Evolutionary conservation across 2,113 vertebrate genomes (phyloP).

Genomic region (Panthera uncia): DNA sequence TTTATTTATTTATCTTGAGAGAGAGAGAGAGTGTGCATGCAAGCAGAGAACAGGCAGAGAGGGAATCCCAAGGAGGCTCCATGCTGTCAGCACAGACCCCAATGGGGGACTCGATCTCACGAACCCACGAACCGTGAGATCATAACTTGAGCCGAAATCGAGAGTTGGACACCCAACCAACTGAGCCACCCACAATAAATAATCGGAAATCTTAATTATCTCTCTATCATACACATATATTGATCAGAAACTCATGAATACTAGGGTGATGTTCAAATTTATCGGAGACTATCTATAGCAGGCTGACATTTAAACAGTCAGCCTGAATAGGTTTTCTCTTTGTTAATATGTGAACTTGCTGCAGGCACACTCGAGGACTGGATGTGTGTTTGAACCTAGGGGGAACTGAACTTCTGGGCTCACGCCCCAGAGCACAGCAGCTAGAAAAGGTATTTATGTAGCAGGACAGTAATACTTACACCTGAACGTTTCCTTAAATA

Average conservation of each 20-base stretch:
- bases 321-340: constrained; percentile 58
- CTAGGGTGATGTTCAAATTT: constrained; percentile 44
- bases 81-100: no score
- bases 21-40: no score
- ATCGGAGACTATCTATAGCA: constrained; percentile 63
- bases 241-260: constrained; percentile 43
- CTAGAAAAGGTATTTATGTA: constrained; percentile 65
- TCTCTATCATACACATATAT: not conserved
- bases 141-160: no score
- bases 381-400: constrained; percentile 53
- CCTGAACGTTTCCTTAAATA: constrained; percentile 69
- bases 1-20: no score
- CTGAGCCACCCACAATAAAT: not conserved
- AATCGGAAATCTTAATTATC: not conserved
- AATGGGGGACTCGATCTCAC: no score
- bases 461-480: constrained; percentile 62
- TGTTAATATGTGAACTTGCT: constrained; percentile 70
- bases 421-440: constrained; percentile 47
- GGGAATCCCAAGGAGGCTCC: no score
- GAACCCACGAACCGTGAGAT: no score
- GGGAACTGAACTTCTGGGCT: constrained; percentile 70
- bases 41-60: no score
- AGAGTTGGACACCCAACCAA: no score
- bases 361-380: constrained; percentile 64
- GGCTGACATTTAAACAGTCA: constrained; percentile 70